A percentile compares a stretch with the other conserved stretches of the same genome.
Evolutionary conservation across 2,113 vertebrate species (phyloP).

Genomic region (Rhinolophus sinicus): DNA sequence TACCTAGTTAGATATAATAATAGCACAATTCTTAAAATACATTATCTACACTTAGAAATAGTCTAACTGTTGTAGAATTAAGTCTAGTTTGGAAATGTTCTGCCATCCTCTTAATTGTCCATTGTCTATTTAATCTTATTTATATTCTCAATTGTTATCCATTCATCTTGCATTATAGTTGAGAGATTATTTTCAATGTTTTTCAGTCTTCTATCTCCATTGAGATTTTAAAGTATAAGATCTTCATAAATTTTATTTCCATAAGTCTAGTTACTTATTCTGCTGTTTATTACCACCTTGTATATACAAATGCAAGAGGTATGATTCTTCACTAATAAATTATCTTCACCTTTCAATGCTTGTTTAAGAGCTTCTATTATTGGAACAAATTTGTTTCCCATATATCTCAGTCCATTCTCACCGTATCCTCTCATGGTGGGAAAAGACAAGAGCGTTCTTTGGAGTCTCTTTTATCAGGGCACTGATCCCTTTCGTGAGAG

Average conservation of each 20-base stretch:
- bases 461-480: background rate
- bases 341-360: background rate
- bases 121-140: background rate
- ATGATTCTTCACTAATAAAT: background rate
- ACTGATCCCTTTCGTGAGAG: background rate
- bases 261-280: background rate
- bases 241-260: background rate
- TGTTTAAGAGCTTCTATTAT: background rate
- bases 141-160: background rate
- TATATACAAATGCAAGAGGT: background rate
- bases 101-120: background rate
- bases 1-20: background rate
- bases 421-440: background rate
- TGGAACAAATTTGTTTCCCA: background rate
- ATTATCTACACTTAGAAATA: background rate
- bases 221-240: background rate
- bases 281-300: background rate
- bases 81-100: background rate
- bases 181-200: background rate
- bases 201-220: background rate
- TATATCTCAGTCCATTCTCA: background rate
- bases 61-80: background rate
- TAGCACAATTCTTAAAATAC: background rate
- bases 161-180: background rate
- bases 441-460: background rate